phyloP scores from a whole-genome alignment of 2,113 vertebrate species.

The Cygnus buccinator region DNA sequence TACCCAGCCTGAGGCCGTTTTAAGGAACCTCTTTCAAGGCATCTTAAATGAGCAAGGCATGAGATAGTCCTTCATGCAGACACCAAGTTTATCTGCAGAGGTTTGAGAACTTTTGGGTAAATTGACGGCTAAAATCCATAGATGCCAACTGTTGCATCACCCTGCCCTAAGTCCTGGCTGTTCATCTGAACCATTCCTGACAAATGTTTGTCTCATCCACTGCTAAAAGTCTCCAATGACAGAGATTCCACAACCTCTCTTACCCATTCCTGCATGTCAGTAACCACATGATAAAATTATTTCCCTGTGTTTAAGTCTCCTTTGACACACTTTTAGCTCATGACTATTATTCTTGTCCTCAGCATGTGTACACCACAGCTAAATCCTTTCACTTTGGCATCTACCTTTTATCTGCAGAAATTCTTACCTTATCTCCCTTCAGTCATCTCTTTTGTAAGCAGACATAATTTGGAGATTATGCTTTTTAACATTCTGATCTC shows the following conservation, averaged over 20 bases:
- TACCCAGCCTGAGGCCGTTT: neutral
- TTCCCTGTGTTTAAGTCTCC: neutral
- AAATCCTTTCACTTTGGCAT: neutral
- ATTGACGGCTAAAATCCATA: neutral
- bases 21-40: neutral
- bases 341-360: neutral
- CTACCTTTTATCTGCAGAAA: neutral
- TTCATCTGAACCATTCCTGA: neutral
- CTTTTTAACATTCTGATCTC: neutral
- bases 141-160: neutral
- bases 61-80: neutral
- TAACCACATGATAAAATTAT: accelerated
- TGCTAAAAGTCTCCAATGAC: neutral
- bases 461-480: neutral
- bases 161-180: neutral
- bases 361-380: neutral
- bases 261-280: neutral
- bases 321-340: neutral
- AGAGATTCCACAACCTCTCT: neutral
- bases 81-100: neutral
- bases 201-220: neutral
- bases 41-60: neutral
- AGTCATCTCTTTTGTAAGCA: neutral
- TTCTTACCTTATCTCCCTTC: neutral
- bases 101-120: neutral